A percentile compares a stretch with the other conserved stretches of the same genome.
phyloP scores from a whole-genome alignment of 2,797 vertebrate species.

The Acipenser transmontanus region DNA sequence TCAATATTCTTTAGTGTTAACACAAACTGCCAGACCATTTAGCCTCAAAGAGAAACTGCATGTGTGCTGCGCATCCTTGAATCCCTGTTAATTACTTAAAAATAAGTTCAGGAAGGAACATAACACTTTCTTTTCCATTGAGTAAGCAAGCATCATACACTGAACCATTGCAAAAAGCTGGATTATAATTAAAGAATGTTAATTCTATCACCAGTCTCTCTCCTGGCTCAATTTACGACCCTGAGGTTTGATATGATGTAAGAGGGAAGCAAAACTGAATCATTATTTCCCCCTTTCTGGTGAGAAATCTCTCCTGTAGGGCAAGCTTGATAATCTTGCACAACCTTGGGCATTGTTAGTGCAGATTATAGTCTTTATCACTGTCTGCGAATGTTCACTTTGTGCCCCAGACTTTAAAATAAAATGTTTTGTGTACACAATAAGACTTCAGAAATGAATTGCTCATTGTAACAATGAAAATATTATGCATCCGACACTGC shows the following conservation, averaged over 20 bases:
- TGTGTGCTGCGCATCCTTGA: too few species aligned
- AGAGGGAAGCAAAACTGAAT: slow-evolving; percentile 22
- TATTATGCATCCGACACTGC: not conserved
- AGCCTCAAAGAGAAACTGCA: too few species aligned
- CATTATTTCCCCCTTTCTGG: slow-evolving; percentile 30
- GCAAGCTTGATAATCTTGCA: slow-evolving; percentile 31
- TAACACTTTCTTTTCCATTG: too few species aligned
- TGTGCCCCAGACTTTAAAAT: not conserved
- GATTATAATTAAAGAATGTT: slow-evolving; percentile 14
- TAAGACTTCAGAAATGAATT: not conserved
- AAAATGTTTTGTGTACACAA: not conserved
- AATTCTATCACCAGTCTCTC: slow-evolving; percentile 11
- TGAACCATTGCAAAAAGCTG: too few species aligned
- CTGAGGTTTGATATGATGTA: slow-evolving; percentile 11
- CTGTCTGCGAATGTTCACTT: slow-evolving; percentile 16
- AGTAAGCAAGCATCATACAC: too few species aligned
- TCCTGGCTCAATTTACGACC: not conserved
- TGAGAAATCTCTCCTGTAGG: slow-evolving; percentile 28
- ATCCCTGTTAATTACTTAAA: too few species aligned
- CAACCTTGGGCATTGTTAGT: slow-evolving; percentile 20
- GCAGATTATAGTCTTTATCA: slow-evolving; percentile 31
- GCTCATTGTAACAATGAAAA: not conserved
- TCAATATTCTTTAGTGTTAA: too few species aligned
- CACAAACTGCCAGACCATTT: too few species aligned
- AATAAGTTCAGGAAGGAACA: too few species aligned